phyloP scores from a whole-genome alignment of 2,113 vertebrate genomes.

The Paracanthobrama guichenoti region DNA sequence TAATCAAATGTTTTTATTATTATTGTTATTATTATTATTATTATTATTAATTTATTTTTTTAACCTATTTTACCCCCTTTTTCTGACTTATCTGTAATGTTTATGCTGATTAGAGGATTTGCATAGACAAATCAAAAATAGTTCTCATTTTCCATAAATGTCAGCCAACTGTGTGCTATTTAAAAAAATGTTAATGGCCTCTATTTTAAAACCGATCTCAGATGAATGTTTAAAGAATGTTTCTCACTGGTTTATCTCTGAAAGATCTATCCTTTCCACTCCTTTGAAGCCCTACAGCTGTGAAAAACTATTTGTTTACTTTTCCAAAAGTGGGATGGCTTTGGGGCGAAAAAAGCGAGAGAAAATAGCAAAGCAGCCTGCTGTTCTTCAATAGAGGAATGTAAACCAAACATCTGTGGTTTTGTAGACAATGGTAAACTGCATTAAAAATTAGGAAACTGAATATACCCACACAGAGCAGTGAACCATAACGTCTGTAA shows the following conservation, averaged over 20 bases:
- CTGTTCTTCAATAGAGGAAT: conserved; percentile 30
- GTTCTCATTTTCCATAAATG: conserved; percentile 4
- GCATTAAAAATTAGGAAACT: background rate
- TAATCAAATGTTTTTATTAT: too few species aligned
- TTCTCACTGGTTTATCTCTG: conserved; percentile 41
- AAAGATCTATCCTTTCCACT: conserved; percentile 29
- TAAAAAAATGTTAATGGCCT: background rate
- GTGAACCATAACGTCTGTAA: background rate
- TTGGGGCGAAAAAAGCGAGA: conserved; percentile 4
- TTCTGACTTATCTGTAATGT: background rate
- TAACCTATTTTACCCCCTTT: background rate
- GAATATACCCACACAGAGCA: conserved; percentile 6
- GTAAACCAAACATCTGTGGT: conserved; percentile 39
- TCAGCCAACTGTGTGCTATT: conserved; percentile 27
- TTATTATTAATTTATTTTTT: background rate
- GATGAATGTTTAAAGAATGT: conserved; percentile 29
- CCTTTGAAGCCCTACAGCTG: conserved; percentile 30
- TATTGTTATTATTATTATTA: too few species aligned
- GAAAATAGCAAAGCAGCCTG: conserved; percentile 23
- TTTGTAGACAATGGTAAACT: conserved; percentile 16
- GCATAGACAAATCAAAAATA: conserved; percentile 4
- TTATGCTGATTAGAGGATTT: background rate
- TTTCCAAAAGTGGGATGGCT: conserved; percentile 10
- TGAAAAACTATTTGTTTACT: conserved; percentile 38
- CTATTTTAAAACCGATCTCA: conserved; percentile 24